Base-by-base conservation (phyloP, 2,888 invertebrate genomes). In the Clanis bilineata region DNA sequence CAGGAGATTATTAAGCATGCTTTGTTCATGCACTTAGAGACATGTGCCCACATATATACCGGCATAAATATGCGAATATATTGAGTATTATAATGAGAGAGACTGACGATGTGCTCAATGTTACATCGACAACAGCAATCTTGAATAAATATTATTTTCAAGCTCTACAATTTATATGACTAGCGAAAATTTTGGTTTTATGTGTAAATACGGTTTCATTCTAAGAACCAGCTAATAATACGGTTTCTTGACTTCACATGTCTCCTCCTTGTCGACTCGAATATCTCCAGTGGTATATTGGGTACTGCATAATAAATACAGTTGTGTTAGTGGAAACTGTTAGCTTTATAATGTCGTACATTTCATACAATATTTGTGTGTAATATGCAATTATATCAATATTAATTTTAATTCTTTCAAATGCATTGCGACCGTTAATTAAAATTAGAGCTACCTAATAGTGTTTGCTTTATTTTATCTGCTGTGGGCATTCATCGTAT, bases 171-270 rank as follows among this genome's bases (percentile, higher is more conserved):
- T 74, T 65, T 66, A 72, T 73, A 80, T 82, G 86, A 89, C 88
- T 88, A 88, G 89, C 85, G 77, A 79, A 77, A 79, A 76, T 77
- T 85, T 85, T 85, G 85, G 83, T 82, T 80, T 80, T 64, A 70
- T 66, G 67, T 69, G 61, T 76, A 69, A 68, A 82, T 80, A 86
- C 79, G 83, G 73, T 83, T 79, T 88, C 82, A 93, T 83, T 93
- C 92, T 87, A 92, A 88, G 74, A 93, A 91, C 93, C 93, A 93
- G 92, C 93, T 93, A 88, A 93, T 92, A 72, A 93, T 92, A 83
- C 92, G 90, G 85, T 92, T 91, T 85, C 93, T 92, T 86, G 92
- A 92, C 82, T 92, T 93, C 79, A 88, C 90, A 80, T 92, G 92
- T 83, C 90, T 84, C 83, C 92, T 90, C 86, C 92, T 83, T 78